Percentiles rank a stretch among this genome's conserved stretches.
Conservation (phyloP, 2,797 vertebrate genomes). For the Caiman crocodilus region DNA sequence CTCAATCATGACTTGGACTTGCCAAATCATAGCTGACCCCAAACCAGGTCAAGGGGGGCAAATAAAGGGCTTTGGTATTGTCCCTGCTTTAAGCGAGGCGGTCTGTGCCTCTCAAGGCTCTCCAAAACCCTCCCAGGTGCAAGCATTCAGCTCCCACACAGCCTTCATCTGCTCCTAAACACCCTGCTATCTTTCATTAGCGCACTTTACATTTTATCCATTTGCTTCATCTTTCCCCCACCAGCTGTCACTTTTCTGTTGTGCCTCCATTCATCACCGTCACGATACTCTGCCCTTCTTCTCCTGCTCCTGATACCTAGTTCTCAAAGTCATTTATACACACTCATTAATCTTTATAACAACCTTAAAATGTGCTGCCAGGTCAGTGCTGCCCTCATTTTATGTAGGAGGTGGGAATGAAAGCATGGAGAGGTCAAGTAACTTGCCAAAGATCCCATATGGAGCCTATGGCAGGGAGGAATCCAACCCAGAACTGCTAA, state of each 20-base stretch:
- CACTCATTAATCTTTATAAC: background rate
- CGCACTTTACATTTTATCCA: background rate
- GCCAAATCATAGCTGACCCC: rapidly evolving
- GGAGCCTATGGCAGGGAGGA: background rate
- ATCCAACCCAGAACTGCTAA: background rate
- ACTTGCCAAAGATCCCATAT: background rate
- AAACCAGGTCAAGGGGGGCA: background rate
- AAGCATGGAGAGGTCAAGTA: background rate
- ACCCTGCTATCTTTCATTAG: background rate
- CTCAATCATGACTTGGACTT: background rate
- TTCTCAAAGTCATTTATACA: background rate
- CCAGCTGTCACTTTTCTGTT: background rate
- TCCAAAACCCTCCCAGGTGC: rapidly evolving
- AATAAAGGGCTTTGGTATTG: background rate
- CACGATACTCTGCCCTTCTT: background rate
- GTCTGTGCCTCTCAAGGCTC: background rate
- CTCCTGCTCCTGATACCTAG: background rate
- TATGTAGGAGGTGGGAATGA: background rate
- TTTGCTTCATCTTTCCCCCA: background rate
- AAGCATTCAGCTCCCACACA: background rate
- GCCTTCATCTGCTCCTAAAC: background rate
- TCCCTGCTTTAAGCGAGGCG: background rate
- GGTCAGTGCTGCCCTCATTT: background rate
- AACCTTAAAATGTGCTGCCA: background rate
- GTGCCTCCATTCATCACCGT: background rate